Percentiles rank a stretch among this genome's conserved stretches.
phyloP scores from a whole-genome alignment of 1,140 invertebrate genomes.

The Pygmarrhopalites habei region DNA sequence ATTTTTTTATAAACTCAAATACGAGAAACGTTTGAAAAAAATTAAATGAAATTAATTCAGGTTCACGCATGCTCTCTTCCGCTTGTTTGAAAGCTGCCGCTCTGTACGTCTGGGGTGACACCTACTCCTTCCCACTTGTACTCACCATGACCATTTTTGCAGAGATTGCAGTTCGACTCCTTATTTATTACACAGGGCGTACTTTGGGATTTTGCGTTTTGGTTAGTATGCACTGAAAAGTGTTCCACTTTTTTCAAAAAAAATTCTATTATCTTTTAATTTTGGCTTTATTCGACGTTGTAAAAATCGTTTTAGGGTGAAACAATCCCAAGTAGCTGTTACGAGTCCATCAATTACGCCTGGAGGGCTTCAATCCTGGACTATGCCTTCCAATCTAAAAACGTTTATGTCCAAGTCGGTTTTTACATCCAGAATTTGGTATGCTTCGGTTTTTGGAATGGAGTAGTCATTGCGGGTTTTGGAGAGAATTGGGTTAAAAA shows the following conservation, averaged over 20 bases:
- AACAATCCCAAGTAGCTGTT: slow-evolving; percentile 14
- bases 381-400: slow-evolving; percentile 27
- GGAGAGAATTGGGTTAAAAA: too few species aligned
- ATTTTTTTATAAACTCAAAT: too few species aligned
- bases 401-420: slow-evolving; percentile 32
- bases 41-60: too few species aligned
- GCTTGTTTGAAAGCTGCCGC: slow-evolving; percentile 21
- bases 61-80: slow-evolving; percentile 18
- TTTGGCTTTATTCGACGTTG: too few species aligned
- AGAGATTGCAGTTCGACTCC: slow-evolving; percentile 16
- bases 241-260: too few species aligned
- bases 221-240: too few species aligned
- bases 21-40: too few species aligned
- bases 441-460: slow-evolving; percentile 29
- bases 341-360: slow-evolving; percentile 35
- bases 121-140: slow-evolving; percentile 10
- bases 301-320: neutral
- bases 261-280: too few species aligned
- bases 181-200: slow-evolving; percentile 29
- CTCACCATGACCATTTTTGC: slow-evolving; percentile 11
- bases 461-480: too few species aligned
- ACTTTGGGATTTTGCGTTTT: slow-evolving; percentile 13
- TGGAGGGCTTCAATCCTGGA: slow-evolving; percentile 32
- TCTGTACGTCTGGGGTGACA: neutral
- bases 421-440: slow-evolving; percentile 33